These are phyloP conservation scores for Babylonia areolata DNA, from an alignment of 1,140 invertebrate genomes.

Conservation along the genomic window DNA sequence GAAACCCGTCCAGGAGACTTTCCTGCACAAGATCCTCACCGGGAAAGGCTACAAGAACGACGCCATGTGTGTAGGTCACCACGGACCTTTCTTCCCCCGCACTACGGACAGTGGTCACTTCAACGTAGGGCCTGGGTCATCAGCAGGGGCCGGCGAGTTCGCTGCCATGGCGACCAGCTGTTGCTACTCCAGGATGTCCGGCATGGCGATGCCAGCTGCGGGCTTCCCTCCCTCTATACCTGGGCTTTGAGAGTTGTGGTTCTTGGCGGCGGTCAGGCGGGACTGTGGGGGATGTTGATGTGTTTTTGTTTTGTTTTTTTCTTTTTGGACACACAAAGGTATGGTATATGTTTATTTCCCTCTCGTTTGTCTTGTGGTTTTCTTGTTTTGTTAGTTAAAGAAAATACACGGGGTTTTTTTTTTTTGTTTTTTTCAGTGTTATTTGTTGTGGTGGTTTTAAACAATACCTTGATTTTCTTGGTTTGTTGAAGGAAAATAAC, in stretches of 20 bases:
- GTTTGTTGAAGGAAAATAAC: no score
- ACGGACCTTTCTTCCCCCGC: not conserved
- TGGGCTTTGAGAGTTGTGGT: not conserved
- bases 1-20: conserved; percentile 51
- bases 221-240: conserved; percentile 31
- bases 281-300: no score
- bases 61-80: conserved; percentile 35
- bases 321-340: no score
- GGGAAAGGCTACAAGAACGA: conserved; percentile 62
- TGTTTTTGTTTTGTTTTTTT: no score
- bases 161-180: conserved; percentile 36
- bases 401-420: no score
- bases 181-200: conserved; percentile 4
- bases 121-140: not conserved
- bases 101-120: not conserved
- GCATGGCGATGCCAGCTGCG: conserved; percentile 17
- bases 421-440: no score
- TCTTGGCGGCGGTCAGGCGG: no score
- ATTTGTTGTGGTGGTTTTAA: no score
- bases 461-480: no score
- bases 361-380: no score
- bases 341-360: no score
- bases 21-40: conserved; percentile 59
- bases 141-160: not conserved
- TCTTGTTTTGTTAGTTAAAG: no score